Base-by-base conservation (phyloP, 2,888 invertebrate species). In the Apocheima hispidaria region DNA sequence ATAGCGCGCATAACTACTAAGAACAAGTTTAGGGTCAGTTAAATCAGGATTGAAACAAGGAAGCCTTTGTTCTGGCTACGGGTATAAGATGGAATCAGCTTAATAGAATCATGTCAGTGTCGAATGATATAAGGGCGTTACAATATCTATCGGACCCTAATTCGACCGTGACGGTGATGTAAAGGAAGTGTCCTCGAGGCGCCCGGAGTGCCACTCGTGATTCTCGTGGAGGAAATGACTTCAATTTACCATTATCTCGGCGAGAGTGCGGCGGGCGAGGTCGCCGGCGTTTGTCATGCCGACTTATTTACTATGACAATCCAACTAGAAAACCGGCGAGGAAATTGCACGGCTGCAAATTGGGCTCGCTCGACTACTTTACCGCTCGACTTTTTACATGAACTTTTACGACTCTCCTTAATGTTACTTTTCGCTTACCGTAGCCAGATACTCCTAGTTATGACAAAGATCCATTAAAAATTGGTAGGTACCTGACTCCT, bases 201-300 rank as follows among this genome's bases (percentile, higher is more conserved):
- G 72, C 75, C 62, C 64, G 69, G 65, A 76, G 72, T 68, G 73
- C 72, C 71, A 72, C 73, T 81, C 78, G 74, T 79, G 75, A 72
- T 70, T 73, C 73, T 79, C 78, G 73, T 78, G 74, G 70, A 84
- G 87, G 88, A 90, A 90, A 88, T 86, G 84, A 84, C 83, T 84
- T 84, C 86, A 87, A 88, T 88, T 88, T 86, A 82, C 81, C 78
- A 88, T 88, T 88, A 87, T 86, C 85, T 85, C 81, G 79, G 79
- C 63, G 80, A 86, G 83, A 79, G 74, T 81, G 76, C 77, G 73
- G 74, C 72, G 77, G 75, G 76, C 77, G 79, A 79, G 72, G 76
- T 75, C 75, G 73, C 67, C 68, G 67, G 74, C 71, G 71, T 78
- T 78, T 79, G 81, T 80, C 78, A 76, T 71, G 77, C 74, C 70